Conservation (phyloP, 2,113 vertebrate species). For the Stercorarius parasiticus region DNA sequence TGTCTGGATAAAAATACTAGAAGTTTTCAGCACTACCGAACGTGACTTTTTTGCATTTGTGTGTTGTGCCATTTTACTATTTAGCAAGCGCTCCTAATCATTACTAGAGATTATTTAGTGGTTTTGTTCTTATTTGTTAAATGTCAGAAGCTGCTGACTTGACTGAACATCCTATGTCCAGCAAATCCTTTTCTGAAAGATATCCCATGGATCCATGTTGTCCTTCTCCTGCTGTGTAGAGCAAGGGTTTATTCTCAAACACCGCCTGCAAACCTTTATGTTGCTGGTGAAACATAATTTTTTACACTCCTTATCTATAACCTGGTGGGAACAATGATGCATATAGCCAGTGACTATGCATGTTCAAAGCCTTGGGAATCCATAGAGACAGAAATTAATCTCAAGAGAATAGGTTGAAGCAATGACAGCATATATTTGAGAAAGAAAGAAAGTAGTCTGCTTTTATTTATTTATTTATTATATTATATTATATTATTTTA, state of each 20-base stretch:
- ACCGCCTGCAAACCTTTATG: background rate
- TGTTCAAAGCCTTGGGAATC: background rate
- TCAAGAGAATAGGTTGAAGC: background rate
- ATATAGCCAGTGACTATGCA: background rate
- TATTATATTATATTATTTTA: background rate
- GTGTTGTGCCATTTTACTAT: background rate
- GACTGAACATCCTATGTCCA: background rate
- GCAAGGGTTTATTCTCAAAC: background rate
- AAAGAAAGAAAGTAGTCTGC: background rate
- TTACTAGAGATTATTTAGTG: background rate
- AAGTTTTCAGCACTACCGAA: background rate
- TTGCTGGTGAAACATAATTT: background rate
- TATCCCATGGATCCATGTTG: accelerated
- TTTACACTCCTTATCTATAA: background rate
- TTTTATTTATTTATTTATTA: background rate
- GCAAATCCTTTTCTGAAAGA: background rate
- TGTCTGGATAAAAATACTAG: background rate
- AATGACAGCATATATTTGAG: background rate
- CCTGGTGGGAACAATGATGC: background rate
- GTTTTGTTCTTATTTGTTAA: background rate
- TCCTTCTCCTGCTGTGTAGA: background rate
- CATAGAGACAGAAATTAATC: background rate
- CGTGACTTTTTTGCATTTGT: background rate
- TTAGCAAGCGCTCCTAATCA: background rate
- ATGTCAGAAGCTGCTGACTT: background rate